phyloP scores from a whole-genome alignment of 2,888 invertebrate genomes.

The Meteorus cinctellus region DNA sequence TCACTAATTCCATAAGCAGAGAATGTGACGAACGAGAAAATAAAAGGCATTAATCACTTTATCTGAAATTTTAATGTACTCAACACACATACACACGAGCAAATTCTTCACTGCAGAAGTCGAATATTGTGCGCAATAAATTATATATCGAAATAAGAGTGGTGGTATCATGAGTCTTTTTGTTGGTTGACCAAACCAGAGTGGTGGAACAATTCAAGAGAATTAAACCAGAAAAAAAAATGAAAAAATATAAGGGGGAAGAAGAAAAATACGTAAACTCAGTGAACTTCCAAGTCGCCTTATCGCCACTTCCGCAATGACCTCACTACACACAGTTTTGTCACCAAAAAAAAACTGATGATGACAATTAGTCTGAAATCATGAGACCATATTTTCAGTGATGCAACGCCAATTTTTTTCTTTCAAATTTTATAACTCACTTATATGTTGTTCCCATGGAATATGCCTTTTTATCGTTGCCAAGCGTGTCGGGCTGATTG shows the following conservation, averaged over 20 bases:
- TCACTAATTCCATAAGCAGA: not conserved
- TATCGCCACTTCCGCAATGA: constrained; percentile 39
- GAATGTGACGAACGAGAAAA: not conserved
- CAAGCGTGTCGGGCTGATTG: constrained; percentile 59
- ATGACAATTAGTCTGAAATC: not conserved
- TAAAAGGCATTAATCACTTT: not conserved
- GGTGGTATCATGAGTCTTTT: constrained; percentile 9
- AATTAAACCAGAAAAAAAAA: constrained; percentile 21
- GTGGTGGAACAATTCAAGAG: constrained; percentile 30
- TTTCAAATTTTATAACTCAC: constrained; percentile 59
- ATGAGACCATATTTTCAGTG: not conserved
- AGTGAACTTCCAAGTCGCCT: constrained; percentile 22
- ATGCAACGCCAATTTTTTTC: not conserved
- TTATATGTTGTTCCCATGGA: constrained; percentile 65
- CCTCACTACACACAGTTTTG: not conserved
- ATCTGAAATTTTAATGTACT: not conserved
- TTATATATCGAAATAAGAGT: not conserved
- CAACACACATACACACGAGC: not conserved
- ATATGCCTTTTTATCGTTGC: constrained; percentile 66
- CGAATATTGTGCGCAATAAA: not conserved
- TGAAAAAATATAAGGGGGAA: constrained; percentile 17
- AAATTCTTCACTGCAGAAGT: constrained; percentile 16
- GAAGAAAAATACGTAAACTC: not conserved
- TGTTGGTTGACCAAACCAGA: not conserved
- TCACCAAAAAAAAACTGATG: not conserved